phyloP scores from a whole-genome alignment of 1,140 invertebrate species.

The Drosophila chauvacae region DNA sequence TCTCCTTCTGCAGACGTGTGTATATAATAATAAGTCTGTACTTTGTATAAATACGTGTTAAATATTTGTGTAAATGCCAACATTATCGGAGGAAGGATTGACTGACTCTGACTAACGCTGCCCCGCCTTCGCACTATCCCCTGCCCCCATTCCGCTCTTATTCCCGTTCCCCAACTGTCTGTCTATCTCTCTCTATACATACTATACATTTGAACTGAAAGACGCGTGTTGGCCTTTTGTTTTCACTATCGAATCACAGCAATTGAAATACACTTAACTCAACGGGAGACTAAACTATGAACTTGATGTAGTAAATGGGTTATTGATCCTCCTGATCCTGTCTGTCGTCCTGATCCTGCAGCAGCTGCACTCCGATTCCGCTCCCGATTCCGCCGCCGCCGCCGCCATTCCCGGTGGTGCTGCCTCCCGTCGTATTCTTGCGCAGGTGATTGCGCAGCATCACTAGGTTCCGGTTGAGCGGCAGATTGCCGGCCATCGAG shows the following conservation, averaged over 20 bases:
- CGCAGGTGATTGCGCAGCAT: constrained; percentile 82
- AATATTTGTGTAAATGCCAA: constrained; percentile 77
- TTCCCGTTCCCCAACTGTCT: constrained; percentile 27
- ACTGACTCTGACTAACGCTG: constrained; percentile 67
- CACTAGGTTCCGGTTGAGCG: constrained; percentile 78
- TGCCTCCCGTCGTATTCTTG: constrained; percentile 68
- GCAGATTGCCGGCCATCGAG: constrained; percentile 54
- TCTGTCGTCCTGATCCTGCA: constrained; percentile 51
- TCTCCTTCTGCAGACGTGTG: constrained; percentile 20
- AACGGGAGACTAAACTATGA: constrained; percentile 69
- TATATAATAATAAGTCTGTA: constrained; percentile 36
- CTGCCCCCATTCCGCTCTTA: constrained; percentile 18
- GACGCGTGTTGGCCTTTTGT: constrained; percentile 76
- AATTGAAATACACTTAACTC: constrained; percentile 80
- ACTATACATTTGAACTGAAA: constrained; percentile 85
- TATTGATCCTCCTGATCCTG: constrained; percentile 59
- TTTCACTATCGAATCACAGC: constrained; percentile 83
- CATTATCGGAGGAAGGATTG: constrained; percentile 83
- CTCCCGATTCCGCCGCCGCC: constrained; percentile 1
- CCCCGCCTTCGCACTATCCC: constrained; percentile 10
- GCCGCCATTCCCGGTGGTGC: constrained; percentile 1
- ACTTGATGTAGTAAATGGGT: constrained; percentile 67
- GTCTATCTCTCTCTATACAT: constrained; percentile 64
- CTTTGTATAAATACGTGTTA: constrained; percentile 44
- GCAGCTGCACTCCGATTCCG: constrained; percentile 25